These are phyloP conservation scores for Labroides dimidiatus DNA, from an alignment of 2,797 vertebrate genomes.

Conservation along the genomic window DNA sequence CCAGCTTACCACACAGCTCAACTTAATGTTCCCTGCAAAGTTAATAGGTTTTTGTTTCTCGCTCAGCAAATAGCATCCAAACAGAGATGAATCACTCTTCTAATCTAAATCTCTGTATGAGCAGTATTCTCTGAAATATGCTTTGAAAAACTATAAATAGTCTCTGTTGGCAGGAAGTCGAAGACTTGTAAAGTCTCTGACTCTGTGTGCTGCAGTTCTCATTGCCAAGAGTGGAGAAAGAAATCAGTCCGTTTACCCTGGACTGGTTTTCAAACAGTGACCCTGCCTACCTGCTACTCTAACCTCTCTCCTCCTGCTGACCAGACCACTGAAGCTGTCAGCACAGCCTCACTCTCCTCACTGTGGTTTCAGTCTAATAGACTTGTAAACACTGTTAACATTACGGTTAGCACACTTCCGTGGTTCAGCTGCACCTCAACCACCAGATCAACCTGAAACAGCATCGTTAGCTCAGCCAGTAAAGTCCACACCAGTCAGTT, in stretches of 20 bases:
- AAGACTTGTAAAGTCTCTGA: not conserved
- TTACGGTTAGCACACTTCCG: not conserved
- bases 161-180: not conserved
- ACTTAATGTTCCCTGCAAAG: no score
- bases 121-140: not conserved
- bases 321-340: constrained; percentile 7
- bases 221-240: not conserved
- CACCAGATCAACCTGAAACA: not conserved
- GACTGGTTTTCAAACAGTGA: constrained; percentile 1
- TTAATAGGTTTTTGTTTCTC: not conserved
- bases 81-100: not conserved
- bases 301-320: constrained; percentile 20
- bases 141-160: constrained; percentile 1
- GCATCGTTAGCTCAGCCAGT: not conserved
- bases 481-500: no score
- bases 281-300: constrained; percentile 15
- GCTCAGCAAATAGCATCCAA: no score
- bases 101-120: not conserved
- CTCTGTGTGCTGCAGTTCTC: constrained; percentile 3
- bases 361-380: constrained; percentile 29
- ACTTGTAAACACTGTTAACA: constrained; percentile 2
- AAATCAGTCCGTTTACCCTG: constrained; percentile 5
- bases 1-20: no score
- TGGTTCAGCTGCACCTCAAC: constrained; percentile 11
- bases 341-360: constrained; percentile 3